Evolutionary conservation across 2,797 vertebrate genomes (phyloP).

Genomic region (Enteromius afrohamiltoni): DNA sequence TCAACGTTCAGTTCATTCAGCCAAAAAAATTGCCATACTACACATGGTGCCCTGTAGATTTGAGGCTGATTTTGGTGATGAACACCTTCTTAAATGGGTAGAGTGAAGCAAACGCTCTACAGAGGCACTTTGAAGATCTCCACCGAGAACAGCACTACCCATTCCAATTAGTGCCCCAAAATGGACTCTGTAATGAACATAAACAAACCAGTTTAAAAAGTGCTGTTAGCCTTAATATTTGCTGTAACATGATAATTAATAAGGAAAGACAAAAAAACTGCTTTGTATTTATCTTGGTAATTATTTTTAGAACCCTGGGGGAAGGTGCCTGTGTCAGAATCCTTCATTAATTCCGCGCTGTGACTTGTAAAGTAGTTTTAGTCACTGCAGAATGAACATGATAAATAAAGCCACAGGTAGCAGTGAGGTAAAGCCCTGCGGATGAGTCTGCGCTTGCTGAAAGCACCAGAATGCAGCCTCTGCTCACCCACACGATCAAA

Average conservation of each 20-base stretch:
- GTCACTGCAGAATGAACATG: conserved; percentile 45
- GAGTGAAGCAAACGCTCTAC: neutral
- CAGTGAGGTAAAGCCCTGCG: conserved; percentile 41
- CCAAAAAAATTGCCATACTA: neutral
- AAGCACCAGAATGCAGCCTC: conserved; percentile 5
- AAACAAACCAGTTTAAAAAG: conserved; percentile 52
- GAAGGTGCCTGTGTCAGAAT: conserved; percentile 58
- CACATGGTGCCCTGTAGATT: neutral
- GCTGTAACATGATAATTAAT: conserved; percentile 58
- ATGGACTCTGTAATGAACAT: conserved; percentile 47
- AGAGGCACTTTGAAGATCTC: conserved; percentile 45
- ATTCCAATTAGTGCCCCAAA: conserved; percentile 47
- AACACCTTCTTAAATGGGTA: neutral
- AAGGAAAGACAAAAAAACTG: conserved; percentile 48
- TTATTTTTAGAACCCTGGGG: conserved; percentile 59
- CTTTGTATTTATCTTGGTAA: conserved; percentile 56
- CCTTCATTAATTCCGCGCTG: conserved; percentile 47
- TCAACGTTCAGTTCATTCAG: neutral
- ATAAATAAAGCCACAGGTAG: conserved; percentile 48
- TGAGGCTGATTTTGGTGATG: neutral
- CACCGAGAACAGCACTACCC: conserved; percentile 34
- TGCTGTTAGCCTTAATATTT: conserved; percentile 54
- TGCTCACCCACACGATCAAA: conserved; percentile 34
- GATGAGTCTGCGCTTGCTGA: conserved; percentile 36
- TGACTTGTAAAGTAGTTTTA: conserved; percentile 51